Evolutionary conservation across 2,888 invertebrate genomes (phyloP).

Genomic region (Zaprionus lineosus): DNA sequence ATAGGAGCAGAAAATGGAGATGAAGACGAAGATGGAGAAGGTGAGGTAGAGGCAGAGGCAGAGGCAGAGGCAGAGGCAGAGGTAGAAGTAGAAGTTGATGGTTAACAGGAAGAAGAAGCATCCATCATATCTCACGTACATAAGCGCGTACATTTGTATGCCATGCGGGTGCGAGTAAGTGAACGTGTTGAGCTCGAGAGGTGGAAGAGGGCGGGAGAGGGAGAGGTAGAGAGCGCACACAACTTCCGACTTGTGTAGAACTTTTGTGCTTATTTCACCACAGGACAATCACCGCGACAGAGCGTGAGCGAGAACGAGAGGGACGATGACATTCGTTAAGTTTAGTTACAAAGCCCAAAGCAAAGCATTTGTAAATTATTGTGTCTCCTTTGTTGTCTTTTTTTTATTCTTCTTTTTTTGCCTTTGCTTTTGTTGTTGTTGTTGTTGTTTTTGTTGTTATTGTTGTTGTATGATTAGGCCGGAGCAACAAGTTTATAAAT

Average conservation of each 20-base stretch:
- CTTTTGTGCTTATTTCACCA: slow-evolving; percentile 24
- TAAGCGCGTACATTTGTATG: slow-evolving; percentile 39
- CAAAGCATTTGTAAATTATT: slow-evolving; percentile 23
- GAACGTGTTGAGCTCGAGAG: background rate
- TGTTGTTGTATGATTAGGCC: slow-evolving; percentile 8
- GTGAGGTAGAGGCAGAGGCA: slow-evolving; percentile 7
- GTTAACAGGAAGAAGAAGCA: slow-evolving; percentile 13
- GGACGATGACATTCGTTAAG: background rate
- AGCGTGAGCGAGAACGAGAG: too few relatives aligned
- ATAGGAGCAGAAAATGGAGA: slow-evolving; percentile 5
- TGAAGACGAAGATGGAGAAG: slow-evolving; percentile 3
- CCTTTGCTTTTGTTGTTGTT: too few relatives aligned
- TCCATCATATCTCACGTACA: slow-evolving; percentile 57
- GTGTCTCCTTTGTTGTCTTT: slow-evolving; percentile 8
- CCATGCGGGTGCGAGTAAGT: slow-evolving; percentile 41
- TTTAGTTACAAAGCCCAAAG: background rate
- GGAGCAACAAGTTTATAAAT: slow-evolving; percentile 57
- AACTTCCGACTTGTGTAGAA: slow-evolving; percentile 32
- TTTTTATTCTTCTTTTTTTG: slow-evolving; percentile 2
- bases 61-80: slow-evolving; percentile 22
- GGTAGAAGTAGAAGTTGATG: too few relatives aligned
- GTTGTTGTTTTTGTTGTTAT: slow-evolving; percentile 3
- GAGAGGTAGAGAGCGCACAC: slow-evolving; percentile 12
- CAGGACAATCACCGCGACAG: slow-evolving; percentile 30
- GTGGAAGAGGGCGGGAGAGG: background rate